Evolutionary conservation across 92 coral and sea anemone species (phyloP).

Genomic region (Zoanthus sociatus): DNA sequence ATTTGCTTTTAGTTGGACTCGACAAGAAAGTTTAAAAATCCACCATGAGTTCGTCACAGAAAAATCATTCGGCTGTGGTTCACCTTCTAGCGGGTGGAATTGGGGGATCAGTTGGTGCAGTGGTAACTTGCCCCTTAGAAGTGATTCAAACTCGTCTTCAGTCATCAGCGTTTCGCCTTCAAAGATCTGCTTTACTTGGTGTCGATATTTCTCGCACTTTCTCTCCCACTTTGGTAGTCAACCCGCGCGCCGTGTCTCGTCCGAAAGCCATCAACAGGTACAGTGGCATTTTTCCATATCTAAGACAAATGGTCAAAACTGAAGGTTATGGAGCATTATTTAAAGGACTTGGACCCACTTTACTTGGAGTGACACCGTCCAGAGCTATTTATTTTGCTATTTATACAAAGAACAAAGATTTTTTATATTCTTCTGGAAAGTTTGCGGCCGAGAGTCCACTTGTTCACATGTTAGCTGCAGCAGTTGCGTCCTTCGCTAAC

Average conservation of each 20-base stretch:
- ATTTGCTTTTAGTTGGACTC: neutral
- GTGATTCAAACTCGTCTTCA: constrained; percentile 97
- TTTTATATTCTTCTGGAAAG: constrained; percentile 71
- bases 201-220: constrained; percentile 47
- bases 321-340: constrained; percentile 88
- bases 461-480: constrained; percentile 90
- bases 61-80: constrained; percentile 29
- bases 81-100: constrained; percentile 90
- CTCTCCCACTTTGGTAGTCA: constrained; percentile 53
- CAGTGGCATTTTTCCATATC: constrained; percentile 81
- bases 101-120: constrained; percentile 89
- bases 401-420: constrained; percentile 83
- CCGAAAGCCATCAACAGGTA: constrained; percentile 61
- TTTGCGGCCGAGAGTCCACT: constrained; percentile 68
- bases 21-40: neutral
- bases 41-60: constrained; percentile 27
- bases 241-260: constrained; percentile 3
- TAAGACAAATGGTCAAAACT: constrained; percentile 76
- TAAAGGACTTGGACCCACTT: constrained; percentile 89
- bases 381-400: constrained; percentile 92
- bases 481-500: constrained; percentile 83
- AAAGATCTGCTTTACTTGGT: constrained; percentile 60
- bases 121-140: constrained; percentile 89
- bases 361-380: constrained; percentile 90
- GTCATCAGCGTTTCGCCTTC: constrained; percentile 88